Evolutionary conservation across 1,140 invertebrate genomes (phyloP), one percentile per base, ranked within the genome.

Genomic region (Drosophila parvula): DNA sequence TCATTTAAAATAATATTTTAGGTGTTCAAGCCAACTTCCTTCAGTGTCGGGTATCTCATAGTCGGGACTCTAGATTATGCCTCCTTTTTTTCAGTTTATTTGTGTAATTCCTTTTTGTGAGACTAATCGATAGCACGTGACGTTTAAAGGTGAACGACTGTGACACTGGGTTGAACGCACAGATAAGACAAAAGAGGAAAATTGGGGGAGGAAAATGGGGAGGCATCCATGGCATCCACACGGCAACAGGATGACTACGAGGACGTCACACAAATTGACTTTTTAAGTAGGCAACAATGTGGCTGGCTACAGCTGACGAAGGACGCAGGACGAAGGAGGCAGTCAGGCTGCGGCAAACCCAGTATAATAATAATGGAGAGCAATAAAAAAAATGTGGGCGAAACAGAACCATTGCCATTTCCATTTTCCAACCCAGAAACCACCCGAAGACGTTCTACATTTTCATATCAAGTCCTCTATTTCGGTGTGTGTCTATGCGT

Each of bases 111-210:
- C 3, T 41, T 58, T 68, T 59, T 22, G 51, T 44, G 57, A 30
- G 32, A 65, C 74, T 84, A 84, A 89, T 89, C 84, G 69, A 89
- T 89, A 84, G 74, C 81, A 89, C 81, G 85, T 89, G 85, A 89
- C 80, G 70, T 47, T 81, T 80, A 73, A 90, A 84, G 85, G 85
- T 89, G 85, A 90, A 89, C 84, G 81, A 90, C 84, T 89, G 78
- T 75, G 36, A 32, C 70, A 65, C 51, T 34, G 58, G 65, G 74
- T 78, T 78, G 67, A 76, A 64, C 32, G 47, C 45, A 58, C 74
- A 73, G 64, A 43, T 60, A 74, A 74, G 79, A 69, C 56, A 40
- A 32, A 38, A 10, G 28, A 18, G 34, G 51, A 5, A 38, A 55
- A 27, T 55, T 18, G 48, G 56, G 34, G 30, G 50, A 36, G 27